Evolutionary conservation across 2,113 vertebrate species (phyloP).

Genomic region (Sylvilagus bachmani): DNA sequence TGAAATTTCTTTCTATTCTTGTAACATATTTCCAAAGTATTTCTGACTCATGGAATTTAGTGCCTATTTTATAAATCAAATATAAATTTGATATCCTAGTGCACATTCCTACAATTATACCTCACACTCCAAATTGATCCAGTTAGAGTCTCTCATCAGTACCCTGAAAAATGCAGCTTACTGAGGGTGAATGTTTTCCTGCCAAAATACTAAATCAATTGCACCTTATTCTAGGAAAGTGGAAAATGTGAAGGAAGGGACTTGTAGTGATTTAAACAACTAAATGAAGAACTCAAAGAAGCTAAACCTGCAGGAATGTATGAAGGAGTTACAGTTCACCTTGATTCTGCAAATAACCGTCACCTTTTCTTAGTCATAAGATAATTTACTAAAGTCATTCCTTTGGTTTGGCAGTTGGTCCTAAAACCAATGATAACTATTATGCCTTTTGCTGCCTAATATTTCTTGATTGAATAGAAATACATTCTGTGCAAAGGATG

Average conservation of each 20-base stretch:
- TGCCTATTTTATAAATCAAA: conserved; percentile 36
- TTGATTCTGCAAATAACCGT: background rate
- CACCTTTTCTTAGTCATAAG: background rate
- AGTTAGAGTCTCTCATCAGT: background rate
- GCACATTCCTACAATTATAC: background rate
- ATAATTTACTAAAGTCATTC: background rate
- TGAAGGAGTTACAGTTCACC: background rate
- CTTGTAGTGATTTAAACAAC: background rate
- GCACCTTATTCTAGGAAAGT: background rate
- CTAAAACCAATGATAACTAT: background rate
- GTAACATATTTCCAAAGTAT: conserved; percentile 14
- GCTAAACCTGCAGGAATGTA: background rate
- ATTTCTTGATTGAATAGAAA: conserved; percentile 55
- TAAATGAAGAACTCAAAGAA: background rate
- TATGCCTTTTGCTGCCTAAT: background rate
- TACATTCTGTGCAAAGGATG: background rate
- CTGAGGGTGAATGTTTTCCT: background rate
- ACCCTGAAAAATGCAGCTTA: background rate
- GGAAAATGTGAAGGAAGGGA: background rate
- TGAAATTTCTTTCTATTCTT: conserved; percentile 42
- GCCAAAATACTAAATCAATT: background rate
- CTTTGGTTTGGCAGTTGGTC: conserved; percentile 7
- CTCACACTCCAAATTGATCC: background rate
- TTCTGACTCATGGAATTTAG: background rate
- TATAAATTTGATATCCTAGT: conserved; percentile 17